phyloP scores from a whole-genome alignment of 1,140 invertebrate species.

The Ceratosolen fusciceps region DNA sequence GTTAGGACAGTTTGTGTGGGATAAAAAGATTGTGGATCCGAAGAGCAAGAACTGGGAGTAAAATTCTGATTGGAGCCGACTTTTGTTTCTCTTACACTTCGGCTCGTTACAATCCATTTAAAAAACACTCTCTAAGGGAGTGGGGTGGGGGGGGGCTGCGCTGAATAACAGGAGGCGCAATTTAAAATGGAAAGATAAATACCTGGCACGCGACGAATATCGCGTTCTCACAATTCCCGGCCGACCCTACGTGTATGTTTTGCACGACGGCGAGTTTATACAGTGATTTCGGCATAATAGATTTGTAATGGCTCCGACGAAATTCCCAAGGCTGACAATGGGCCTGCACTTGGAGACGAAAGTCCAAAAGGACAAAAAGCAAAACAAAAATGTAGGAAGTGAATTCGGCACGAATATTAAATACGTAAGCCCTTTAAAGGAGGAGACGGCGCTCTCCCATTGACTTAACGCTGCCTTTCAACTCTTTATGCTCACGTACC shows the following conservation, averaged over 20 bases:
- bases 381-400: neutral
- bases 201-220: conserved; percentile 22
- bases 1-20: too few species aligned
- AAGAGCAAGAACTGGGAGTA: too few species aligned
- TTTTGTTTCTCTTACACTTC: conserved; percentile 6
- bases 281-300: conserved; percentile 41
- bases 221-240: conserved; percentile 52
- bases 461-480: neutral
- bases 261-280: conserved; percentile 23
- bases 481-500: too few species aligned
- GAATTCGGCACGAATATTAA: conserved; percentile 14
- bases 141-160: neutral
- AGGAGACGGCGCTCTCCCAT: neutral
- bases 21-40: too few species aligned
- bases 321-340: conserved; percentile 19
- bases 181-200: conserved; percentile 51
- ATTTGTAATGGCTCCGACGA: conserved; percentile 60
- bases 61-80: too few species aligned
- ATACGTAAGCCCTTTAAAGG: conserved; percentile 10
- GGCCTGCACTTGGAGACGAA: neutral
- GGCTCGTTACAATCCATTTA: conserved; percentile 2
- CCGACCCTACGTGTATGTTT: too few species aligned
- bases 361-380: neutral
- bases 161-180: conserved; percentile 35
- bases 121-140: conserved; percentile 34